Percentiles rank a stretch among this genome's conserved stretches.
phyloP scores from a whole-genome alignment of 2,113 vertebrate species.

The Ageneiosus marmoratus region DNA sequence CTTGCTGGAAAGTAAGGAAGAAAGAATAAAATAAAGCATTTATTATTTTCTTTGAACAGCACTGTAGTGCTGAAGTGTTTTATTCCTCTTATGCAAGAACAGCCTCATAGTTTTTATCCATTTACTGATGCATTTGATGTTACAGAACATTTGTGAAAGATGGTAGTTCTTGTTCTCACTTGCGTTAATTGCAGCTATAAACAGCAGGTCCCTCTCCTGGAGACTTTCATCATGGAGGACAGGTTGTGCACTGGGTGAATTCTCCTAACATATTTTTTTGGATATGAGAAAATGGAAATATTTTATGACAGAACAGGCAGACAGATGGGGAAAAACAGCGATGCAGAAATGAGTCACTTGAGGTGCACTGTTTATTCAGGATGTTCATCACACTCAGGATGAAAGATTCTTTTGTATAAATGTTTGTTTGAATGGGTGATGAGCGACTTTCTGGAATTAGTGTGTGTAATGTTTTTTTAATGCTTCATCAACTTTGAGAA shows the following conservation, averaged over 20 bases:
- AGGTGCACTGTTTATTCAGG: neutral
- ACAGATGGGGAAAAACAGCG: neutral
- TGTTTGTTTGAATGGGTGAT: neutral
- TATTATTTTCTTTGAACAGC: neutral
- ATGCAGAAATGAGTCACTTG: neutral
- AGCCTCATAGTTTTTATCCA: neutral
- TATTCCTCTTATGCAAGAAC: neutral
- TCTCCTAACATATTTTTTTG: neutral
- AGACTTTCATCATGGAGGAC: neutral
- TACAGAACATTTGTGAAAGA: too few species aligned
- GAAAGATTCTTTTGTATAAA: neutral
- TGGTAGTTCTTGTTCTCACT: too few species aligned
- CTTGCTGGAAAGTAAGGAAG: neutral
- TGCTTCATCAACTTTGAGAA: too few species aligned
- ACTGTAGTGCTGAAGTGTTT: neutral
- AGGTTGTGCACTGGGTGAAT: neutral
- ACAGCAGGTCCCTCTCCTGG: too few species aligned
- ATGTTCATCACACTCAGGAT: neutral
- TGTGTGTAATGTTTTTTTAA: too few species aligned
- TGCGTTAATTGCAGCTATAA: too few species aligned
- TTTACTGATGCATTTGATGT: neutral
- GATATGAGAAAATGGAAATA: neutral
- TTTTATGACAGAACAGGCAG: neutral
- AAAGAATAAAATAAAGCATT: neutral
- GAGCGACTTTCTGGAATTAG: neutral